Percentiles rank a stretch among this genome's conserved stretches.
These are phyloP conservation scores for Eptatretus burgeri DNA, from an alignment of 2,113 vertebrate genomes.

Conservation along the genomic window DNA sequence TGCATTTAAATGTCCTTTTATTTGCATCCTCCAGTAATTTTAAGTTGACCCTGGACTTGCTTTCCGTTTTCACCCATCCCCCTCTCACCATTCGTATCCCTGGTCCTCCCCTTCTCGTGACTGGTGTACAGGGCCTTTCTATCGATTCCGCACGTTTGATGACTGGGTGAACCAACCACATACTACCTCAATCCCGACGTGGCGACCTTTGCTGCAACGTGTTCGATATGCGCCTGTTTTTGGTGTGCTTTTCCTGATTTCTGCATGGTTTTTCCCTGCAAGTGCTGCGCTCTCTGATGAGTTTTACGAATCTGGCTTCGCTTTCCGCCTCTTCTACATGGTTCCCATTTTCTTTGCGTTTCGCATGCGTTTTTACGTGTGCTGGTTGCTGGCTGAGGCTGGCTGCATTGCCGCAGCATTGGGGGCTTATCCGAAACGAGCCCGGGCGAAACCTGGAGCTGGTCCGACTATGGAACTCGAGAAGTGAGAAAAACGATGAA, in stretches of 20 bases:
- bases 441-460: conserved; percentile 34
- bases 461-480: conserved; percentile 28
- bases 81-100: background rate
- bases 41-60: background rate
- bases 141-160: conserved; percentile 36
- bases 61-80: background rate
- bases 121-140: conserved; percentile 36
- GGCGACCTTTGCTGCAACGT: conserved; percentile 25
- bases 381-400: conserved; percentile 47
- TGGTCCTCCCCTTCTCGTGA: background rate
- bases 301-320: conserved; percentile 26
- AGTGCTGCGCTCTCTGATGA: conserved; percentile 29
- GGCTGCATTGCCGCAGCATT: conserved; percentile 46
- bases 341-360: conserved; percentile 44
- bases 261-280: conserved; percentile 32
- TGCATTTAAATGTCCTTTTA: background rate
- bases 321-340: conserved; percentile 50
- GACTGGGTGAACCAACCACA: conserved; percentile 43
- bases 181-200: conserved; percentile 24
- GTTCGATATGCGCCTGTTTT: conserved; percentile 32
- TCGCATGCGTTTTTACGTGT: conserved; percentile 56
- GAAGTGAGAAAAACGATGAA: no score
- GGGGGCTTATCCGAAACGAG: conserved; percentile 41
- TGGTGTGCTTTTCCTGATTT: conserved; percentile 27
- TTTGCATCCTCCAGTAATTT: background rate